Percentiles rank a stretch among this genome's conserved stretches.
Conservation (phyloP, 2,888 invertebrate species). For the Noctua janthina region DNA sequence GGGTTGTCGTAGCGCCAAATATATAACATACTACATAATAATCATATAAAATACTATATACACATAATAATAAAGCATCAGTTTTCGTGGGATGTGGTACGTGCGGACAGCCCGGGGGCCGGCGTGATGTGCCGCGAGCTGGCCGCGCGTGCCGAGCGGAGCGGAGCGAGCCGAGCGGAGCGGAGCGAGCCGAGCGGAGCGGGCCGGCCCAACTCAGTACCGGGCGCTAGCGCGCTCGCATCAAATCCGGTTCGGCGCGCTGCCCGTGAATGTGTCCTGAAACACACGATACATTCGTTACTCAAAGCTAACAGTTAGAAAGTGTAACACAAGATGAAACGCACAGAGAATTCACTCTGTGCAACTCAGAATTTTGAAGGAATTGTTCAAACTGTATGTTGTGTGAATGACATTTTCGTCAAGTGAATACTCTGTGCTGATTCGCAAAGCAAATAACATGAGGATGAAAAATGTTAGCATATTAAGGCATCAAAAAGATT, state of each 20-base stretch:
- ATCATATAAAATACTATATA: conserved; percentile 84
- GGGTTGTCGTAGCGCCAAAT: conserved; percentile 71
- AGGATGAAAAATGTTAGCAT: not conserved
- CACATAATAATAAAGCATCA: conserved; percentile 74
- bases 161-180: conserved; percentile 45
- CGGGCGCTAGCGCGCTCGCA: conserved; percentile 73
- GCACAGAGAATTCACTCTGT: not conserved
- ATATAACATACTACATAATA: conserved; percentile 71
- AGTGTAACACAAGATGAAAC: not conserved
- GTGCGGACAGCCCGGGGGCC: conserved; percentile 60
- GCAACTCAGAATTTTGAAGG: not conserved
- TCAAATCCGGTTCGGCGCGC: conserved; percentile 87
- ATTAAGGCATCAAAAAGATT: not conserved
- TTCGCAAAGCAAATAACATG: conserved; percentile 4
- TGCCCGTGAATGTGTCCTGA: conserved; percentile 85
- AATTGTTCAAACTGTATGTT: not conserved
- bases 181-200: conserved; percentile 52
- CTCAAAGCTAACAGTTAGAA: not conserved
- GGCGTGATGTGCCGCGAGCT: conserved; percentile 39
- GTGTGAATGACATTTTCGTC: not conserved
- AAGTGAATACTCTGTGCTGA: not conserved
- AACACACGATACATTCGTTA: conserved; percentile 29
- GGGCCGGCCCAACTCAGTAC: conserved; percentile 70
- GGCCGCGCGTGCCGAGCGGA: conserved; percentile 43
- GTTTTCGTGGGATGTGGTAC: conserved; percentile 61